These are phyloP conservation scores for Chinchilla lanigera DNA, from an alignment of 2,113 vertebrate genomes.

Conservation along the genomic window DNA sequence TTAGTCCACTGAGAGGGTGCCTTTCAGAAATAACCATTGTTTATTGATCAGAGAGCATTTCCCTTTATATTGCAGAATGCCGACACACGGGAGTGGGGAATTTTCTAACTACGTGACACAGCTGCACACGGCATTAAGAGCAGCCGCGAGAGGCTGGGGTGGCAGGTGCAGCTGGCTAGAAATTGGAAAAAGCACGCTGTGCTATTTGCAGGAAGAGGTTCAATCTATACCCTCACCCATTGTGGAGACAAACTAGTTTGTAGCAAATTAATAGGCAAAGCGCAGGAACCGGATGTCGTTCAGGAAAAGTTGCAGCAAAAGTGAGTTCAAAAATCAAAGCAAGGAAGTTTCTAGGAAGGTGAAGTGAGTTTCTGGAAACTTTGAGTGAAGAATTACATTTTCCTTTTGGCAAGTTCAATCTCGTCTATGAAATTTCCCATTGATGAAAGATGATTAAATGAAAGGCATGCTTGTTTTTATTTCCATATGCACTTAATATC, in stretches of 20 bases:
- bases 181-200: conserved; percentile 42
- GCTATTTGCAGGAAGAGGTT: conserved; percentile 34
- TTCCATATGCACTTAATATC: not conserved
- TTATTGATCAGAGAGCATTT: not conserved
- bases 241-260: conserved; percentile 37
- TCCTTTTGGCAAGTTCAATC: not conserved
- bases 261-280: conserved; percentile 38
- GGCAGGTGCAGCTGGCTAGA: conserved; percentile 47
- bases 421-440: not conserved
- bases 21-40: conserved; percentile 37
- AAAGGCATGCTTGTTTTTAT: not conserved
- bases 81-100: not conserved
- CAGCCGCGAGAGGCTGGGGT: not conserved
- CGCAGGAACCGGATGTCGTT: conserved; percentile 27
- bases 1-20: not conserved
- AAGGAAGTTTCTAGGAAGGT: not conserved
- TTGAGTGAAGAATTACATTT: not conserved
- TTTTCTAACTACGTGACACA: not conserved
- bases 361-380: not conserved
- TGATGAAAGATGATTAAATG: not conserved
- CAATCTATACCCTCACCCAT: not conserved
- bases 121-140: not conserved
- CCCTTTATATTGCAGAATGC: not conserved
- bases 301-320: not conserved
- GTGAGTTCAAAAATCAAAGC: conserved; percentile 31